Evolutionary conservation across 2,113 vertebrate species (phyloP).

Genomic region (Emydura subglobosa): DNA sequence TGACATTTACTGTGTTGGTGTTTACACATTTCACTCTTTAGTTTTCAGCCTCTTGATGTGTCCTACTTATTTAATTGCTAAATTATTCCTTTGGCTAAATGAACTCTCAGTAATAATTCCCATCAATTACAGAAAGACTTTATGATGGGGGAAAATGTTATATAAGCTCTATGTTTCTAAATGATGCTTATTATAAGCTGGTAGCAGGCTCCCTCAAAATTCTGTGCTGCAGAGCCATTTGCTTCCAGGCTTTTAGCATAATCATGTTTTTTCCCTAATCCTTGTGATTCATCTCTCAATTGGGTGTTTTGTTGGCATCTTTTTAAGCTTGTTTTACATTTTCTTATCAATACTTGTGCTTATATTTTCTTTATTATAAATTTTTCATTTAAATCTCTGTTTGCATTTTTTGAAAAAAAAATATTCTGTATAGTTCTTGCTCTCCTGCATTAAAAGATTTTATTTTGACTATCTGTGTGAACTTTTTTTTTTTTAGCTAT

Average conservation of each 20-base stretch:
- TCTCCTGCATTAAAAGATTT: background rate
- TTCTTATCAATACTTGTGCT: background rate
- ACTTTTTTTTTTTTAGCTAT: background rate
- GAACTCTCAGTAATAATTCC: background rate
- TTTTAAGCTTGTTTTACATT: background rate
- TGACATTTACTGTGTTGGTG: background rate
- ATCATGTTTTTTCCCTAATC: background rate
- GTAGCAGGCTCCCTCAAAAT: background rate
- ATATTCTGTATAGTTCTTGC: background rate
- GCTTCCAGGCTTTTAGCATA: background rate
- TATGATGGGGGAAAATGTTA: background rate
- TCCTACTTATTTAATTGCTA: background rate
- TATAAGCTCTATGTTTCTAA: background rate
- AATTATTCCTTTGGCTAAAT: background rate
- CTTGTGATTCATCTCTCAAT: background rate
- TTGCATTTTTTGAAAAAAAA: background rate
- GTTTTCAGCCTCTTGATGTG: background rate
- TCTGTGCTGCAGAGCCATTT: background rate
- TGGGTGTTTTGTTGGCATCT: background rate
- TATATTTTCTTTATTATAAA: background rate
- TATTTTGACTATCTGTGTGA: background rate
- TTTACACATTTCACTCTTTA: background rate
- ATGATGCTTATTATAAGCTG: background rate
- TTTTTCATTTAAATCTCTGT: background rate
- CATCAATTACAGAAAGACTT: background rate